Evolutionary conservation across 1,140 invertebrate genomes (phyloP), one percentile per base, ranked within the genome.

Genomic region (Rhyzopertha dominica): DNA sequence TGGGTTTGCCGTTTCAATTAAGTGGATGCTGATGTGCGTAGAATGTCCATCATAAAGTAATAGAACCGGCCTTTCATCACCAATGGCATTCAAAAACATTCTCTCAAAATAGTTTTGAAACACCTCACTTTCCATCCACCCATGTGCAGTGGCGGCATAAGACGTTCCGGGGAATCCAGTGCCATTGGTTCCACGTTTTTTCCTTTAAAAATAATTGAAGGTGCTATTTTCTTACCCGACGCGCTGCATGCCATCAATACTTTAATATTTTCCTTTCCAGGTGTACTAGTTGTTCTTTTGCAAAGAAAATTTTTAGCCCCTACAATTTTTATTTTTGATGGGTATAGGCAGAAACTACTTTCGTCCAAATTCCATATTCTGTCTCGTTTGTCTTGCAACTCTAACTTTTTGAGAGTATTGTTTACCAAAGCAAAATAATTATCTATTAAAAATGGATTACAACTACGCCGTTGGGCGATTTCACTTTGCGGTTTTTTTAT

Each of bases 71-170:
- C 53, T 39, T 28, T 51, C 31, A 23, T 49, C 28, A 14, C 36
- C 40, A 25, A 59, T 35, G 10, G 22, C 36, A 45, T 39, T 44
- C 23, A 60, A 34, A 17, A 56, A 62, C 53, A 14, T 47, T 35
- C 26, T 54, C 39, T 51, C 30, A 37, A 64, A 59, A 35, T 55
- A 62, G 29, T 59, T 57, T 19, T 54, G 30, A 44, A 66, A 66
- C 13, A 65, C 52, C 24, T 54, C 24, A 14, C 51, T 52, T 43
- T 62, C 56, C 57, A 63, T 66, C 62, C 58, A 61, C 3, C 63
- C 57, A 39, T 64, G 62, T 38, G 37, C 41, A n/a, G 51, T 58
- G 8, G 58, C 59, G 23, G 59, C 55, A 51, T 65, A 61, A 9
- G 46, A 45, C 4, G 54, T 65, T 22, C 49, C 47, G 18, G 61